Evolutionary conservation across 2,797 vertebrate species (phyloP), one percentile per base, ranked within the genome.

Genomic region (Cercopithecus mitis): DNA sequence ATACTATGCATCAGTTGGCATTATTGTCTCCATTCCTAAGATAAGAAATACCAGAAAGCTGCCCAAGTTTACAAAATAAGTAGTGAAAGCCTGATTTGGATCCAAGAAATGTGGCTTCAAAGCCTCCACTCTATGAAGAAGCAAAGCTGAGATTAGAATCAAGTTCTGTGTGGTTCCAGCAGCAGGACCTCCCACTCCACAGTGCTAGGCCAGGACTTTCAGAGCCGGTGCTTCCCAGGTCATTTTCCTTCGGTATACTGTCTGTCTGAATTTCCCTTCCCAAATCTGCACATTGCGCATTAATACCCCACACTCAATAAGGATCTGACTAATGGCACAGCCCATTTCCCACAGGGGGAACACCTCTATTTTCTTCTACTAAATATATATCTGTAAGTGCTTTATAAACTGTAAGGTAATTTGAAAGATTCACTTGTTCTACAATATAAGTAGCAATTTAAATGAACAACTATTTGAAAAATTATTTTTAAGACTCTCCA

Each of bases 381-480:
- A 93, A 82, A 50, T 67, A 84, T 36, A 20, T 57, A 80, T 52
- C 50, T 88, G 4, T 73, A 85, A 85, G 57, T 73, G 25, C 47
- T 87, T 96, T 87, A 45, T 79, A 72, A 90, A 72, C 15, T n/a
- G 0, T 20, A 82, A 93, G 25, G n/a, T 43, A 50, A 67, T 76
- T 55, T 25, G n/a, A 80, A 94, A 81, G 33, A 7, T 77, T 81
- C 24, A 50, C 70, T 88, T 77, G 43, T 87, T 83, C 75, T 92
- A 47, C 73, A 94, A 79, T 1, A 82, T 88, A 79, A 79, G 58
- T 85, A 55, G 33, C 52, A 84, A 92, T 92, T 91, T 75, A 94
- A 95, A 84, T n/a, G 27, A 64, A 87, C 20, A 89, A 90, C 8
- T 39, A 90, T 77, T 94, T 82, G 36, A 55, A 90, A 90, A 73